These are phyloP conservation scores for Lepilemur ruficaudatus DNA, from an alignment of 2,797 vertebrate species.

Conservation along the genomic window DNA sequence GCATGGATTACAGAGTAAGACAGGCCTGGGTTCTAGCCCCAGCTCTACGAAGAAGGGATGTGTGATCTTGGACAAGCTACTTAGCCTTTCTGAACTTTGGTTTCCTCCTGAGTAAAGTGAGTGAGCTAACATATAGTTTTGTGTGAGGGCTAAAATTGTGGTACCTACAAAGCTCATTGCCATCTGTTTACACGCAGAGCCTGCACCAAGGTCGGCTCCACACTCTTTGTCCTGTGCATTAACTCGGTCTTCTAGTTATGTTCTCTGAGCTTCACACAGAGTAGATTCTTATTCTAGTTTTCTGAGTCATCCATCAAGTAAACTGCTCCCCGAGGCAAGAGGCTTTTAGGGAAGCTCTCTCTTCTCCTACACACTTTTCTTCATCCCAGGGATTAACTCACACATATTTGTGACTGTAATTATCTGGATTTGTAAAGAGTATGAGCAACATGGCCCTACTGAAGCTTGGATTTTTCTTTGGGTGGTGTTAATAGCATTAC, in stretches of 20 bases:
- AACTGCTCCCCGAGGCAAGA: neutral
- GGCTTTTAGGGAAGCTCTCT: neutral
- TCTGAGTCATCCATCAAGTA: neutral
- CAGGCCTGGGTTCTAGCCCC: neutral
- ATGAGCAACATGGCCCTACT: neutral
- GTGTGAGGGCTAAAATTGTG: neutral
- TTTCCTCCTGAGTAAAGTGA: neutral
- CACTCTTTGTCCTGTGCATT: fast-evolving
- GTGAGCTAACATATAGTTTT: neutral
- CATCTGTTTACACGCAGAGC: neutral
- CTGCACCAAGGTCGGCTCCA: fast-evolving
- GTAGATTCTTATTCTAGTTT: neutral
- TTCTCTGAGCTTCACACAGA: neutral
- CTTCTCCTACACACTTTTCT: neutral
- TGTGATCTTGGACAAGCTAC: neutral
- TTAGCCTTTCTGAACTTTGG: neutral
- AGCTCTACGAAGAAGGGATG: neutral
- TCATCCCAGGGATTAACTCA: neutral
- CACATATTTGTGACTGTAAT: neutral
- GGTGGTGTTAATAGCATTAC: neutral
- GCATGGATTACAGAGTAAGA: neutral
- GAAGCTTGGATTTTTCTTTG: neutral
- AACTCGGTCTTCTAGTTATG: neutral
- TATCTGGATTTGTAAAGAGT: neutral
- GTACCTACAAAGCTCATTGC: neutral